These are phyloP conservation scores for Momotus momota DNA, from an alignment of 2,797 vertebrate genomes.

Conservation along the genomic window DNA sequence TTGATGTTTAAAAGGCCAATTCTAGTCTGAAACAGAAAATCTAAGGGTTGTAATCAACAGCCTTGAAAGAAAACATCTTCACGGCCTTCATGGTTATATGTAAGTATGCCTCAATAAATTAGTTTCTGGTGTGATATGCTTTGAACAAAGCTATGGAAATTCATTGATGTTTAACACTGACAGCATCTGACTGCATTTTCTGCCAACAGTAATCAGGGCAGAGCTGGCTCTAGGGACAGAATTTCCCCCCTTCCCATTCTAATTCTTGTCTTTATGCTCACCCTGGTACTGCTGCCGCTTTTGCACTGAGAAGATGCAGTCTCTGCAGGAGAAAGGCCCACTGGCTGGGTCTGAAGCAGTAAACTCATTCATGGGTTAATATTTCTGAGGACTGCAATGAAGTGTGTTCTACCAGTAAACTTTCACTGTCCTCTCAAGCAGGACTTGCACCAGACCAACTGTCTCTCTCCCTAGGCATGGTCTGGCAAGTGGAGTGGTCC, in stretches of 20 bases:
- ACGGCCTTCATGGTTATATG: not conserved
- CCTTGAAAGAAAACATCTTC: not conserved
- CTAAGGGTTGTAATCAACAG: not conserved
- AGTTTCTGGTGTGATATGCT: not conserved
- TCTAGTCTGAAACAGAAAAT: not conserved
- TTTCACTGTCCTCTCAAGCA: not conserved
- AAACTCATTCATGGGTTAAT: fast-evolving
- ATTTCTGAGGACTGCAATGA: not conserved
- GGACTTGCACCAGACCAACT: not conserved
- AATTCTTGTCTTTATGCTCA: not conserved
- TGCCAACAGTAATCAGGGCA: not conserved
- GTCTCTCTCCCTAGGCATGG: not conserved
- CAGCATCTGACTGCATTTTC: not conserved
- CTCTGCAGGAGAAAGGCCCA: not conserved
- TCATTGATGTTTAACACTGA: not conserved
- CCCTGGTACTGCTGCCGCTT: not conserved
- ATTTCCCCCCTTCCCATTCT: not conserved
- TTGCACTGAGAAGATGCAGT: not conserved
- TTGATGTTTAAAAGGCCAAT: not conserved
- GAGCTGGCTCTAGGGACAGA: not conserved
- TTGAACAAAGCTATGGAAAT: not conserved
- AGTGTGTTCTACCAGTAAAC: not conserved
- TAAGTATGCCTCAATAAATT: not conserved
- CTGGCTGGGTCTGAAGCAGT: not conserved
- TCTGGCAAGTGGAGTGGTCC: not conserved